Evolutionary conservation across 2,113 vertebrate species (phyloP), one percentile per base, ranked within the genome.

Genomic region (Dinomys branickii): DNA sequence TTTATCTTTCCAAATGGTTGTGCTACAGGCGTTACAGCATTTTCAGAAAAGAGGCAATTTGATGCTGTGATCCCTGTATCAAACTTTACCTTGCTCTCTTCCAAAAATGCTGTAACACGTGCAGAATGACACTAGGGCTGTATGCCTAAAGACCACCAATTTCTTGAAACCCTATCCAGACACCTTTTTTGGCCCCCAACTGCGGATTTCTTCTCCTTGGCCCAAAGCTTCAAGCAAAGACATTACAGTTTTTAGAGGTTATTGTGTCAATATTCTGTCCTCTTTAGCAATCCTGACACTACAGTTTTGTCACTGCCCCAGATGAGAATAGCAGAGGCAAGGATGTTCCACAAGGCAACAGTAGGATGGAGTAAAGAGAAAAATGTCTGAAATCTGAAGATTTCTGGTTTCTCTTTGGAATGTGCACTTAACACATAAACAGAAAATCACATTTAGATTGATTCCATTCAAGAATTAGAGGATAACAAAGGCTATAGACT

Each of bases 1-100:
- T 65, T 63, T 47, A 26, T 67, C 30, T 83, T 83, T 47, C 7
- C 11, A 75, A 54, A 61, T 44, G 0, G 63, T 44, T 88, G 22
- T 33, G 54, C 11, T 33, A 65, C 47, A 47, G 38, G 5, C 56
- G 38, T 2, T 28, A 10, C 35, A 3, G 35, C 30, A 24, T 2
- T 28, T 67, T 85, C 52, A 12, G 28, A 41, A 58, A 59, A 54
- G 33, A 47, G 61, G 22, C 26, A 58, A 1, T 56, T 17, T 19
- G 1, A 11, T 26, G 14, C 11, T 54, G 13, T 7, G 26, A 20
- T 59, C 20, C 12, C 9, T 0, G 4, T n/a, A 67, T 35, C 5
- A 69, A 69, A 7, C 33, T 67, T 35, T 69, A 19, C n/a, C 35
- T 19, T 69, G 35, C 0, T 69, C 35, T 69, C 35, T 69, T 7